A percentile compares a stretch with the other conserved stretches of the same genome.
These are phyloP conservation scores for Laodelphax striatellus DNA, from an alignment of 1,140 invertebrate genomes.

Conservation along the genomic window DNA sequence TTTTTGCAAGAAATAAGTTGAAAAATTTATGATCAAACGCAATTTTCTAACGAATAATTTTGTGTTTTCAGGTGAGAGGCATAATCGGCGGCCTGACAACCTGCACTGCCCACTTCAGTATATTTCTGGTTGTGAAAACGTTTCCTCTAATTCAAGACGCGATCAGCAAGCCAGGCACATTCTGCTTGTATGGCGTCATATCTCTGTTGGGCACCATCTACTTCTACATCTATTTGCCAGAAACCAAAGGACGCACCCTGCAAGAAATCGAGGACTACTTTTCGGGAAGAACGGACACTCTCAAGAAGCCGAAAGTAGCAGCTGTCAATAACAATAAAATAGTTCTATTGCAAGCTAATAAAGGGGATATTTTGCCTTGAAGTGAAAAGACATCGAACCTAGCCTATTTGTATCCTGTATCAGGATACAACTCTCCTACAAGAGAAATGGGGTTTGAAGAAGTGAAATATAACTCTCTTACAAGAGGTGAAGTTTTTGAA, in stretches of 20 bases:
- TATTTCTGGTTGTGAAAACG: constrained; percentile 56
- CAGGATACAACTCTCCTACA: no score
- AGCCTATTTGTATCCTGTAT: no score
- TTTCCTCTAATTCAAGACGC: constrained; percentile 41
- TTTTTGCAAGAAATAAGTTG: not conserved
- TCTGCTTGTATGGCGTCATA: constrained; percentile 47
- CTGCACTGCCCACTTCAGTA: constrained; percentile 46
- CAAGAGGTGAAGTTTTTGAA: no score
- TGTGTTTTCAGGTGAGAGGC: constrained; percentile 43
- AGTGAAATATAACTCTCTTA: no score
- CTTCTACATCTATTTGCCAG: constrained; percentile 56
- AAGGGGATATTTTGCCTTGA: constrained; percentile 15
- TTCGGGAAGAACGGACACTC: constrained; percentile 36
- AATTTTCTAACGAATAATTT: not conserved
- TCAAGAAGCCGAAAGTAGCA: constrained; percentile 17
- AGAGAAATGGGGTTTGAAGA: no score
- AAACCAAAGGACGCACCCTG: constrained; percentile 63
- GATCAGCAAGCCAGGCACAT: constrained; percentile 45
- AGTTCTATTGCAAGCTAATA: constrained; percentile 10
- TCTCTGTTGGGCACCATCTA: constrained; percentile 41
- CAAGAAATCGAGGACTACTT: constrained; percentile 68
- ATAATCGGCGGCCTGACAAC: constrained; percentile 53
- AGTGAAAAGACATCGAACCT: not conserved
- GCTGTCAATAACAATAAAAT: constrained; percentile 11
- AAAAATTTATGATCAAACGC: no score